Evolutionary conservation across 2,113 vertebrate genomes (phyloP).

Genomic region (Atherinomorus stipes): DNA sequence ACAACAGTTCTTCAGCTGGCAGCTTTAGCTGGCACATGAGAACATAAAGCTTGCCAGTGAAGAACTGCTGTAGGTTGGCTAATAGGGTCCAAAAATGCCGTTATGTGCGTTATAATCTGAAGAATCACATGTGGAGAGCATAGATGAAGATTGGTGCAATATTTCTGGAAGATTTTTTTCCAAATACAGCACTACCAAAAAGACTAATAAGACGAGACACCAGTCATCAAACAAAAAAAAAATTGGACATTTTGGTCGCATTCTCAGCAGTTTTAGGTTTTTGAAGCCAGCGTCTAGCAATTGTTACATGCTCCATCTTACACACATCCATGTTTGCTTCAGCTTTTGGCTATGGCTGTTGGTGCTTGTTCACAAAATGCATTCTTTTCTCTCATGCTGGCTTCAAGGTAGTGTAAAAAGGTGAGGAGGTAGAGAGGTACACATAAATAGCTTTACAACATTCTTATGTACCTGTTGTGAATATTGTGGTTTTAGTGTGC

Average conservation of each 20-base stretch:
- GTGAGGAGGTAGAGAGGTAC: slow-evolving; percentile 51
- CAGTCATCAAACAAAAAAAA: slow-evolving; percentile 24
- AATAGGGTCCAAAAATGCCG: slow-evolving; percentile 57
- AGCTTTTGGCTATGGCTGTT: slow-evolving; percentile 35
- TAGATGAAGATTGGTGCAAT: background rate
- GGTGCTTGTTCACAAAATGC: slow-evolving; percentile 53
- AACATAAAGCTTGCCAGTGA: slow-evolving; percentile 99
- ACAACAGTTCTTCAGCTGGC: slow-evolving; percentile 99
- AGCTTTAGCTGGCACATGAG: slow-evolving; percentile 97
- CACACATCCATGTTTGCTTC: slow-evolving; percentile 44
- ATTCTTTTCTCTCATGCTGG: slow-evolving; percentile 33
- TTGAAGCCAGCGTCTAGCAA: slow-evolving; percentile 29
- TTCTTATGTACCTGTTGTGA: slow-evolving; percentile 23
- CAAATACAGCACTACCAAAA: background rate
- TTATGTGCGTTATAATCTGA: slow-evolving; percentile 16
- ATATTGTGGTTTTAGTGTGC: slow-evolving; percentile 29
- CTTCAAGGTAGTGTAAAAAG: slow-evolving; percentile 51
- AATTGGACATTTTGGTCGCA: slow-evolving; percentile 17
- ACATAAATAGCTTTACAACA: slow-evolving; percentile 2
- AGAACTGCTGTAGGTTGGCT: slow-evolving; percentile 99
- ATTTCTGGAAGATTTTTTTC: background rate
- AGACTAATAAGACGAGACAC: background rate
- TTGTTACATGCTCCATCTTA: slow-evolving; percentile 13
- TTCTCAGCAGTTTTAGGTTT: slow-evolving; percentile 5
- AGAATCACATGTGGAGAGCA: slow-evolving; percentile 3